A percentile compares a stretch with the other conserved stretches of the same genome.
These are phyloP conservation scores for Lytechinus pictus DNA, from an alignment of 35 echinoderm and acorn worm species.

Conservation along the genomic window DNA sequence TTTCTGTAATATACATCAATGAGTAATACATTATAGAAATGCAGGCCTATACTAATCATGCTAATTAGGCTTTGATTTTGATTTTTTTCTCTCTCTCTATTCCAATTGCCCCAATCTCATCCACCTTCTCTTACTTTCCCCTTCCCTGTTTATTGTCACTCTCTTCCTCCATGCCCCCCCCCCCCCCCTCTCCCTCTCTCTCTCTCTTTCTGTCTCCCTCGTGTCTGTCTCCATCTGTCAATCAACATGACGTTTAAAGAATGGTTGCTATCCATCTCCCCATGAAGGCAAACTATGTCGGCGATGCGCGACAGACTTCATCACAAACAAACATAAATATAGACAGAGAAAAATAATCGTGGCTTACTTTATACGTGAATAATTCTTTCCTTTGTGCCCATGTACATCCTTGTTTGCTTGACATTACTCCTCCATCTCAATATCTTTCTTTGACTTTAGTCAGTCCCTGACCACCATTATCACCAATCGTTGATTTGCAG, in stretches of 20 bases:
- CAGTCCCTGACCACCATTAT: no score
- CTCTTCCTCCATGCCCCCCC: neutral
- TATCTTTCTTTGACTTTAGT: neutral
- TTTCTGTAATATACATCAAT: no score
- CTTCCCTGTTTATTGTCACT: neutral
- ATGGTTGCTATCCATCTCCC: neutral
- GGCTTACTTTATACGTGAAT: neutral
- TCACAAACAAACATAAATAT: neutral
- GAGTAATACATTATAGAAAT: no score
- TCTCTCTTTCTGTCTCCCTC: neutral
- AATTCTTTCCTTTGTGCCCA: neutral
- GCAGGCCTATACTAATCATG: no score
- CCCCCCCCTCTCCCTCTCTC: neutral
- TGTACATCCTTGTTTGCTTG: neutral
- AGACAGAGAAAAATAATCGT: neutral
- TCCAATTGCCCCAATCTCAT: neutral
- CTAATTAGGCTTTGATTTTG: no score
- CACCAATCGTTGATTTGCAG: no score
- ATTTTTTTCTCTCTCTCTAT: neutral
- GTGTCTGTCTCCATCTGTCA: neutral
- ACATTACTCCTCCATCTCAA: neutral
- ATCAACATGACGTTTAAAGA: neutral
- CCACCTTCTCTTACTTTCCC: neutral
- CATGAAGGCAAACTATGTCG: neutral
- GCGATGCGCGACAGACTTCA: neutral